Percentiles rank a stretch among this genome's conserved stretches.
Conservation (phyloP, 2,797 vertebrate genomes). For the Scolopax rusticola region DNA sequence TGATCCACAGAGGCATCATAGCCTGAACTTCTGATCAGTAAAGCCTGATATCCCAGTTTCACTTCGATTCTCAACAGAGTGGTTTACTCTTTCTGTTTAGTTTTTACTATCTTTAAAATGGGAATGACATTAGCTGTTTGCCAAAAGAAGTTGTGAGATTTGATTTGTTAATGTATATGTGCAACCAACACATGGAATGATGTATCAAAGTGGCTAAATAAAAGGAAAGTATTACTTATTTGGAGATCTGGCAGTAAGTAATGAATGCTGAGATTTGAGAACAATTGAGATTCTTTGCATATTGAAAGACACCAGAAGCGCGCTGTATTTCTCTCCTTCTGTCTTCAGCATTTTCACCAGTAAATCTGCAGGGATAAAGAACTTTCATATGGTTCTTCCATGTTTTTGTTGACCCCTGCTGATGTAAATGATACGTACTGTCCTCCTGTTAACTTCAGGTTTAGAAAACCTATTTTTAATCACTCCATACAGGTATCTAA, state of each 20-base stretch:
- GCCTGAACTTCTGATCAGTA: neutral
- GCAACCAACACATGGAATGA: neutral
- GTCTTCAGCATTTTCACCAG: constrained; percentile 36
- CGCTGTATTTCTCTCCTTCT: constrained; percentile 27
- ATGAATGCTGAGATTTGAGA: constrained; percentile 40
- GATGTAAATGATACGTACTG: constrained; percentile 65
- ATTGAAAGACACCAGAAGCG: constrained; percentile 11
- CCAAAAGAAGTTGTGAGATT: neutral
- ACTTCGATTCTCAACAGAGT: neutral
- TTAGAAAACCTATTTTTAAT: constrained; percentile 70
- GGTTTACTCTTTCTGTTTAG: neutral
- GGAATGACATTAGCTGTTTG: neutral
- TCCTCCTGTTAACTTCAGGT: constrained; percentile 61
- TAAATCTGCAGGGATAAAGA: constrained; percentile 47
- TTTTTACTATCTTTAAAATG: neutral
- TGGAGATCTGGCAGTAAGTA: constrained; percentile 40
- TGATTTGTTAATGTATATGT: neutral
- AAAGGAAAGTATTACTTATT: constrained; percentile 22
- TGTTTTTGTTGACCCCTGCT: constrained; percentile 46
- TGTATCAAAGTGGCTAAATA: neutral
- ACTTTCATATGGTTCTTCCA: constrained; percentile 20
- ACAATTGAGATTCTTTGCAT: constrained; percentile 38
- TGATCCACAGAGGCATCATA: neutral
- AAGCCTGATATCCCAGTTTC: neutral
- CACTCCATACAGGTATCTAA: constrained; percentile 70